Conservation (phyloP, 64 coral and sea anemone genomes). For the Stichodactyla helianthus region DNA sequence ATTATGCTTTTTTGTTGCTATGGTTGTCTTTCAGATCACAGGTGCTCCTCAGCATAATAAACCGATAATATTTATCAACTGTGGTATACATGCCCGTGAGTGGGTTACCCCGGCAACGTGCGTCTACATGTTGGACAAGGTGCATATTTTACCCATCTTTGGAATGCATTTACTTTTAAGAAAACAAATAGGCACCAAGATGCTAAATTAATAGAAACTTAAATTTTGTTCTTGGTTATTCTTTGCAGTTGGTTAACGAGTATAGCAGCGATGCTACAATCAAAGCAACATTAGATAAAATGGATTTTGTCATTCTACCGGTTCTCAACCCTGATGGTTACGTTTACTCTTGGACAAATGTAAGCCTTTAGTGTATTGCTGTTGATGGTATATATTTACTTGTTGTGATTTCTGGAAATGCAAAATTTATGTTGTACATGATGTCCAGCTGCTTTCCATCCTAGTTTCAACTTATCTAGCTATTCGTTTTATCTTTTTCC, state of each 20-base stretch:
- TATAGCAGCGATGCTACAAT: conserved; percentile 23
- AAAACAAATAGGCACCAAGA: no score
- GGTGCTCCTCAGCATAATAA: conserved; percentile 14
- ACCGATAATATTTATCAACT: conserved; percentile 57
- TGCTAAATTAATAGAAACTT: no score
- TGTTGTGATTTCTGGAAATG: neutral
- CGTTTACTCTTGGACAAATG: conserved; percentile 30
- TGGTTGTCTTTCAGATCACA: neutral
- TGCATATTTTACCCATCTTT: neutral
- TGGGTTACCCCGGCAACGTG: conserved; percentile 65
- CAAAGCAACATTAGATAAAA: conserved; percentile 37
- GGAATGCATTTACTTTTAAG: no score
- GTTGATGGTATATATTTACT: no score
- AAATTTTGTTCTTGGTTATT: neutral
- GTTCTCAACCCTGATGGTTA: conserved; percentile 46
- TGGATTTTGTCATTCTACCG: conserved; percentile 47
- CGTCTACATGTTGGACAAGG: conserved; percentile 60
- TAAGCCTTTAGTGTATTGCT: neutral
- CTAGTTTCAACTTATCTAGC: no score
- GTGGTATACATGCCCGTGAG: conserved; percentile 71
- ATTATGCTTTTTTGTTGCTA: neutral
- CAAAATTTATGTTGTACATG: neutral
- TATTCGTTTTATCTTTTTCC: no score
- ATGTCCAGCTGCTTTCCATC: no score
- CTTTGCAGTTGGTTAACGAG: conserved; percentile 19